phyloP scores from a whole-genome alignment of 2,888 invertebrate genomes.

The Epinotia demarniana region DNA sequence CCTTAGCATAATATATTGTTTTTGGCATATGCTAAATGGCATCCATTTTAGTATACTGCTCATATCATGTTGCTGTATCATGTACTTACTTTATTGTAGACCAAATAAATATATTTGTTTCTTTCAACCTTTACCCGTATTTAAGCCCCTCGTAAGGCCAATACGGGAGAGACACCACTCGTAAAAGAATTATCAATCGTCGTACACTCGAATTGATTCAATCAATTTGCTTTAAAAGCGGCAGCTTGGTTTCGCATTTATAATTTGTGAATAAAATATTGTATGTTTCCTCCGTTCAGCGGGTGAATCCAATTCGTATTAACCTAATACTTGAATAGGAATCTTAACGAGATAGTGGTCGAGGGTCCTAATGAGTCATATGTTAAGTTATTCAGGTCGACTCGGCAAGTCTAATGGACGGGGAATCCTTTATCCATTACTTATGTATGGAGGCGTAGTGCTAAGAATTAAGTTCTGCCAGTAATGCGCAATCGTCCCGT shows the following conservation, averaged over 20 bases:
- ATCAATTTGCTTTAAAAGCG: neutral
- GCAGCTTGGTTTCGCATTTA: neutral
- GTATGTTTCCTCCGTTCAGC: neutral
- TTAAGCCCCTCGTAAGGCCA: too few species aligned
- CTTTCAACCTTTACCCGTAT: neutral
- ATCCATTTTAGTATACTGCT: too few species aligned
- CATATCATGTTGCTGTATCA: too few species aligned
- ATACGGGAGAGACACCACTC: neutral
- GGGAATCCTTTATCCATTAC: constrained; percentile 31
- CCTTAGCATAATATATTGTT: too few species aligned
- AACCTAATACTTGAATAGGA: constrained; percentile 19
- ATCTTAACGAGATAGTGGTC: constrained; percentile 31
- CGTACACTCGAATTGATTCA: neutral
- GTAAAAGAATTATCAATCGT: neutral
- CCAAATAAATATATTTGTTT: neutral
- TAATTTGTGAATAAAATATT: neutral
- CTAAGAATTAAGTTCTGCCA: constrained; percentile 30
- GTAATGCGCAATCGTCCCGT: constrained; percentile 10
- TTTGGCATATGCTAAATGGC: too few species aligned
- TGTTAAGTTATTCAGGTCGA: constrained; percentile 40
- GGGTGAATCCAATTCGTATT: constrained; percentile 1
- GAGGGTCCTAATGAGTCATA: constrained; percentile 38
- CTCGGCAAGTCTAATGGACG: constrained; percentile 35
- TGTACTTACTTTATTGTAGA: neutral
- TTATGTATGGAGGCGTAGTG: constrained; percentile 34